A percentile compares a stretch with the other conserved stretches of the same genome.
These are phyloP conservation scores for Vimba vimba DNA, from an alignment of 2,113 vertebrate genomes.

Conservation along the genomic window DNA sequence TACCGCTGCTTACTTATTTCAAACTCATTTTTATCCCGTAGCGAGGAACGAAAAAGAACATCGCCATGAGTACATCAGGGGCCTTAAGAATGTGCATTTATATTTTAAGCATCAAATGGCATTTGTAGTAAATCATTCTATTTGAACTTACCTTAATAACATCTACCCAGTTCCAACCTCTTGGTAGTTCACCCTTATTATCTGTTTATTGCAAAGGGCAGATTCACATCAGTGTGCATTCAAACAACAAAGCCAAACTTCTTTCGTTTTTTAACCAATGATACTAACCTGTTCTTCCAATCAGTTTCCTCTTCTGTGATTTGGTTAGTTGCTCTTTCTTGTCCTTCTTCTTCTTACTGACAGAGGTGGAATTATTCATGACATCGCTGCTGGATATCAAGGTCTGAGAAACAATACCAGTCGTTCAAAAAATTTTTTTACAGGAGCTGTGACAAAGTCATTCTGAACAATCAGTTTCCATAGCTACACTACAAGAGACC, in stretches of 20 bases:
- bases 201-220: slow-evolving; percentile 71
- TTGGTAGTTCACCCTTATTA: slow-evolving; percentile 91
- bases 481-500: neutral
- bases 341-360: slow-evolving; percentile 92
- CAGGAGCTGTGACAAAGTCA: neutral
- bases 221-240: slow-evolving; percentile 13
- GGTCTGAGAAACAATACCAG: slow-evolving; percentile 69
- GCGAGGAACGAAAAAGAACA: too few species aligned
- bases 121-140: neutral
- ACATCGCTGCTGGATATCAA: slow-evolving; percentile 75
- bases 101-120: neutral
- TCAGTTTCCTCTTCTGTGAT: slow-evolving; percentile 92
- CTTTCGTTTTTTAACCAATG: neutral
- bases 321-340: slow-evolving; percentile 98
- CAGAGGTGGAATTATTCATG: slow-evolving; percentile 61
- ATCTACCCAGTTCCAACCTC: slow-evolving; percentile 98
- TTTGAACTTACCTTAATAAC: slow-evolving; percentile 88
- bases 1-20: too few species aligned
- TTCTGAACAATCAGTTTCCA: neutral
- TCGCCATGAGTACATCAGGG: too few species aligned
- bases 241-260: neutral
- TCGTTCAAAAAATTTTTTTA: neutral
- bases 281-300: slow-evolving; percentile 88
- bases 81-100: neutral
- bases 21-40: too few species aligned